Percentiles rank a stretch among this genome's conserved stretches.
Evolutionary conservation across 2,888 invertebrate species (phyloP).

Genomic region (Hydrotaea diabolus): DNA sequence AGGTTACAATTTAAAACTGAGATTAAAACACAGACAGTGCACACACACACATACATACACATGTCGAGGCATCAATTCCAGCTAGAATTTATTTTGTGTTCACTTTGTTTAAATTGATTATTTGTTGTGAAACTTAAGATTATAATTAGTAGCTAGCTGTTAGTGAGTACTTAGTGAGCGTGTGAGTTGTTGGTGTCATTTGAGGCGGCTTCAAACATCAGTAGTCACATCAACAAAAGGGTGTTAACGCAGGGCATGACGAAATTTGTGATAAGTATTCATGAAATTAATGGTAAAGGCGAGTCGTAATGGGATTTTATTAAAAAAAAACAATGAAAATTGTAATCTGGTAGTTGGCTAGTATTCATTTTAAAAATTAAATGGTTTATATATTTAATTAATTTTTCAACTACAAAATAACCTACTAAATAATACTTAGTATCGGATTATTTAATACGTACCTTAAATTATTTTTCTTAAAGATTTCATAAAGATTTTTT

Average conservation of each 20-base stretch:
- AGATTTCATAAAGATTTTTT: too few species aligned
- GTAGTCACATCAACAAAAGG: background rate
- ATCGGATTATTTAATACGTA: too few species aligned
- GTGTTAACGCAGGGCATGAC: background rate
- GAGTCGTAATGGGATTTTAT: too few species aligned
- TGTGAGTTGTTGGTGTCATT: background rate
- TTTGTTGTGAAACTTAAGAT: constrained; percentile 7
- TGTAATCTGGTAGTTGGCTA: too few species aligned
- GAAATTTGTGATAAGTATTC: background rate
- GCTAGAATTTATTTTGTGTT: constrained; percentile 4
- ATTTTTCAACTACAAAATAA: too few species aligned
- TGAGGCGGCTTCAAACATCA: background rate
- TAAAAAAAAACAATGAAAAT: too few species aligned
- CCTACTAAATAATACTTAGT: too few species aligned
- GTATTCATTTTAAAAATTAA: too few species aligned
- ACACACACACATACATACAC: background rate
- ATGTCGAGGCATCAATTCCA: background rate
- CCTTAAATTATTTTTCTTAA: too few species aligned
- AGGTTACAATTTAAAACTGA: background rate
- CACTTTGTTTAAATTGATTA: constrained; percentile 29
- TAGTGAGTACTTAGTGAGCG: background rate
- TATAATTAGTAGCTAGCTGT: constrained; percentile 1
- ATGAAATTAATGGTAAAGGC: too few species aligned
- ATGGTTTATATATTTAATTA: too few species aligned
- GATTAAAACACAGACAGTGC: background rate